Evolutionary conservation across 1,140 invertebrate species (phyloP), one percentile per base, ranked within the genome.

Genomic region (Pachypsylla venusta): DNA sequence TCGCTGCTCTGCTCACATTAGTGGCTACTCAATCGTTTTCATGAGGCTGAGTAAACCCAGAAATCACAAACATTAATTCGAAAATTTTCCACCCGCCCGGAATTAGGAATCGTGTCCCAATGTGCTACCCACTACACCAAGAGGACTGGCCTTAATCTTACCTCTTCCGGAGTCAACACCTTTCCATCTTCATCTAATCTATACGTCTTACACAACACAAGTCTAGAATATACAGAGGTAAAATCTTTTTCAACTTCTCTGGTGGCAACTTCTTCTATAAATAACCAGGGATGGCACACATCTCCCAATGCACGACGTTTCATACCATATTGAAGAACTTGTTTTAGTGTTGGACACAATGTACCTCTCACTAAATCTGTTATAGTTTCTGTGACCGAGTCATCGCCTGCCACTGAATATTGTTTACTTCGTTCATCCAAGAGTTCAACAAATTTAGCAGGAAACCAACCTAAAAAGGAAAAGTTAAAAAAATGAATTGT

Each of bases 111-210:
- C n/a, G n/a, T n/a, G n/a, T n/a, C n/a, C n/a, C n/a, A n/a, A n/a
- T n/a, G n/a, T n/a, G n/a, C n/a, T n/a, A n/a, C n/a, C n/a, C n/a
- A n/a, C n/a, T n/a, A n/a, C n/a, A n/a, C n/a, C n/a, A n/a, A n/a
- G n/a, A n/a, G n/a, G n/a, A n/a, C n/a, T n/a, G n/a, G n/a, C n/a
- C n/a, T n/a, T n/a, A 27, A 53, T 25, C 53, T 65, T 66, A 93
- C 84, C 77, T 99, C 97, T 79, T 98, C 95, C 19, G 97, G 95
- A 10, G 93, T 98, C 10, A 99, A 76, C 54, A 99, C 93, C 79
- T 98, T 98, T 5, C 93, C 93, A 81, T 99, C 96, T 77, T 99
- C 94, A 77, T 99, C 97, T 60, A 99, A 76, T 60, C 92, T 80
- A 75, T 96, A 99, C 13, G 97, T 99, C 79, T 98, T 98, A 69